Evolutionary conservation across 2,888 invertebrate genomes (phyloP).

Genomic region (Mycogona germanica): DNA sequence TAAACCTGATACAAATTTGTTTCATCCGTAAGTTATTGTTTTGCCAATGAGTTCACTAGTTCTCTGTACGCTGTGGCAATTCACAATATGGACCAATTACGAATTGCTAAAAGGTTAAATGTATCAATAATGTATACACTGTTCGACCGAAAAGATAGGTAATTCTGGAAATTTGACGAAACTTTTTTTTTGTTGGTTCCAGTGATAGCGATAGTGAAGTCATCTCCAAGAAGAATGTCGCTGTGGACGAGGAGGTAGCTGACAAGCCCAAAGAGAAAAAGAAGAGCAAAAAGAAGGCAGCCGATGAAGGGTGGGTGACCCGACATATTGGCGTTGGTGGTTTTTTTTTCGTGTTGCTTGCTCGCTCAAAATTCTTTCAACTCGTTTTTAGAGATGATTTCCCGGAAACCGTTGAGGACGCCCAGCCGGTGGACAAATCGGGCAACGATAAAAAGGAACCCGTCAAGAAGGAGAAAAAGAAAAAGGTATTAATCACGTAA

Average conservation of each 20-base stretch:
- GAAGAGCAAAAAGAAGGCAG: conserved; percentile 1
- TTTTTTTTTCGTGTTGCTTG: background rate
- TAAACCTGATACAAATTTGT: no score
- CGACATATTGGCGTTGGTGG: background rate
- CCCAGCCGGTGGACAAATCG: background rate
- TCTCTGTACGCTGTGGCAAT: no score
- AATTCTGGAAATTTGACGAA: no score
- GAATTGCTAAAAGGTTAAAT: no score
- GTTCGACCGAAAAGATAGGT: no score
- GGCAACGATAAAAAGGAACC: background rate
- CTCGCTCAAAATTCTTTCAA: background rate
- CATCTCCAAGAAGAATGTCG: background rate
- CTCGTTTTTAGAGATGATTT: background rate
- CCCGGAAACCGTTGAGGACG: background rate
- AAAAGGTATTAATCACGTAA: conserved; percentile 3
- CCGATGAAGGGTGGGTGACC: background rate
- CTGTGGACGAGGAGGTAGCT: background rate
- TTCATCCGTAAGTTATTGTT: no score
- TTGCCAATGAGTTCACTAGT: no score
- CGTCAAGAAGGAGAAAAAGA: background rate
- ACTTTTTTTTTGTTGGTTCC: background rate
- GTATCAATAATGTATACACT: no score
- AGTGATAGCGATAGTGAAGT: background rate
- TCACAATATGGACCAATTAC: no score
- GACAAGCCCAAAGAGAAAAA: background rate